Percentiles rank a stretch among this genome's conserved stretches.
phyloP scores from a whole-genome alignment of 2,113 vertebrate genomes.

The Callithrix jacchus region DNA sequence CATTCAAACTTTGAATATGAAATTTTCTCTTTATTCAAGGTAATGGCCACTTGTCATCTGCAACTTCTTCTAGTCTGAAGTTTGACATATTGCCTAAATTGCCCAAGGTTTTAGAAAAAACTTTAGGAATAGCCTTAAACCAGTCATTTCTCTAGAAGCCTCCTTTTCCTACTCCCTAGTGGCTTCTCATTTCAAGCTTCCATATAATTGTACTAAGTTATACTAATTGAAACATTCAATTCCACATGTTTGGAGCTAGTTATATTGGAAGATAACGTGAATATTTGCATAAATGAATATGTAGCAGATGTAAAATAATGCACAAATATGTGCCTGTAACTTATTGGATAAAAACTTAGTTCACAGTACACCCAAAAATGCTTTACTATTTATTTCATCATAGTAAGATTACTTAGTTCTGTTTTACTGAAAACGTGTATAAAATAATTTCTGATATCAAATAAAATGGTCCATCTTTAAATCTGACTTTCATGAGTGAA shows the following conservation, averaged over 20 bases:
- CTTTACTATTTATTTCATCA: constrained; percentile 18
- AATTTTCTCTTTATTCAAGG: neutral
- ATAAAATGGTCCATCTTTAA: neutral
- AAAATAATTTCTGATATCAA: constrained; percentile 4
- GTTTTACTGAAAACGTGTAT: neutral
- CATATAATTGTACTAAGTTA: constrained; percentile 57
- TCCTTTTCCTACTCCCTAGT: neutral
- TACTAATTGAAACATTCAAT: constrained; percentile 64
- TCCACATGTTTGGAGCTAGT: constrained; percentile 57
- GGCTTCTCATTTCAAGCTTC: constrained; percentile 23
- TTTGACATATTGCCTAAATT: neutral
- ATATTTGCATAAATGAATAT: constrained; percentile 68
- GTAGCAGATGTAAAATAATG: constrained; percentile 56
- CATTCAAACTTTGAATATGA: neutral
- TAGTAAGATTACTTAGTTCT: neutral
- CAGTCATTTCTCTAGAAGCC: neutral
- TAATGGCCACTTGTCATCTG: neutral
- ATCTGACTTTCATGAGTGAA: neutral
- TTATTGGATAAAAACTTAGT: constrained; percentile 42
- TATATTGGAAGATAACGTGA: constrained; percentile 51
- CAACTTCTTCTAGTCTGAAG: neutral
- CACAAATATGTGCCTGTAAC: constrained; percentile 44
- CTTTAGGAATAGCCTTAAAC: neutral
- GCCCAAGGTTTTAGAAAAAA: neutral
- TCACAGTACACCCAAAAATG: neutral